Percentiles rank a stretch among this genome's conserved stretches.
These are phyloP conservation scores for Pelobates fuscus DNA, from an alignment of 2,113 vertebrate genomes.

Conservation along the genomic window DNA sequence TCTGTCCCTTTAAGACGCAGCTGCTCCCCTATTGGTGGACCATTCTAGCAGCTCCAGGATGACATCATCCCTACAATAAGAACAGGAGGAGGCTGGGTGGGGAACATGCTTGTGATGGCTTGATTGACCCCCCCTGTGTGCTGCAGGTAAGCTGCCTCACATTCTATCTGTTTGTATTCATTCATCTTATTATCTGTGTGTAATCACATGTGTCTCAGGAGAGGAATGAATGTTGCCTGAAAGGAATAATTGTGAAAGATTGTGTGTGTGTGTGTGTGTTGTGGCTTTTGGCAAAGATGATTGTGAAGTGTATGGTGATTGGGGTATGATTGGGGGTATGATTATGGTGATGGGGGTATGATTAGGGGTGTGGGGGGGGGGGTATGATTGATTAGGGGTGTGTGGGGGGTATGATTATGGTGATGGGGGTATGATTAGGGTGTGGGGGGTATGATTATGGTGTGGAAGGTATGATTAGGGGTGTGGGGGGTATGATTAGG, in stretches of 20 bases:
- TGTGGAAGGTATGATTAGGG: neutral
- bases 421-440: neutral
- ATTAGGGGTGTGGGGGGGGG: neutral
- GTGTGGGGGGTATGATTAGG: too few relatives aligned
- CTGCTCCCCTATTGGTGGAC: constrained; percentile 11
- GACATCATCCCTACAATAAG: constrained; percentile 17
- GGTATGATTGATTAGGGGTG: neutral
- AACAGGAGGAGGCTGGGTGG: neutral
- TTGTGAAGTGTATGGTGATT: too few relatives aligned
- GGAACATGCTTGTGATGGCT: rapidly evolving
- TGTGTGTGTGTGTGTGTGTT: too few relatives aligned
- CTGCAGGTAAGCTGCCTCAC: neutral
- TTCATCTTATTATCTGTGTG: neutral
- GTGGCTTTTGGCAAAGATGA: too few relatives aligned
- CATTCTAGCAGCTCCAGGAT: constrained; percentile 3
- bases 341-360: neutral
- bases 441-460: neutral
- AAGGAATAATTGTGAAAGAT: too few relatives aligned
- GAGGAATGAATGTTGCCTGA: neutral
- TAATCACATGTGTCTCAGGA: neutral
- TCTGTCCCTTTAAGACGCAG: constrained; percentile 3
- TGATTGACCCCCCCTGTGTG: neutral
- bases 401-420: neutral
- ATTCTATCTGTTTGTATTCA: neutral
- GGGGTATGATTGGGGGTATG: too few relatives aligned